Evolutionary conservation across 1,140 invertebrate genomes (phyloP), one percentile per base, ranked within the genome.

Genomic region (Philaenus spumarius): DNA sequence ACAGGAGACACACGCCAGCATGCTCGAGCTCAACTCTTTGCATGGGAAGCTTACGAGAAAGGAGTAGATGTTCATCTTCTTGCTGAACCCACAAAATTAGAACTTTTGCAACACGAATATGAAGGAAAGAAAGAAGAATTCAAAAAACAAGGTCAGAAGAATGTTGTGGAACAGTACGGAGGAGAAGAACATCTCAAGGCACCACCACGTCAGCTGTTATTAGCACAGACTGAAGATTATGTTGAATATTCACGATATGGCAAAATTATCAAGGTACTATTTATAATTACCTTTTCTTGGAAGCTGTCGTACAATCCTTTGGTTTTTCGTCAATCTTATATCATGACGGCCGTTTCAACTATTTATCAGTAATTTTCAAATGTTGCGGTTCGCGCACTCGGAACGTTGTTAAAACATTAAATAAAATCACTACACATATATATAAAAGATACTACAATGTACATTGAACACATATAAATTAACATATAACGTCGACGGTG

Each of bases 71-170:
- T 99, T 3, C 94, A 99, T 76, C 76, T 98, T 23, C 78, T 97
- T 53, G 96, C 96, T 12, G 96, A 99, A 73, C 97, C 97, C 1
- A 99, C 97, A 5, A 98, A 98, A 77, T 72, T 98, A 23, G 96
- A 98, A 71, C 70, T 95, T 55, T 71, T 99, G 12, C 84, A 96
- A 67, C 83, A 89, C 56, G 91, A 97, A 70, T 98, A 93, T 69
- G 83, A 91, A 57, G 82, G 89, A 30, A 92, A 95, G 68, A 93
- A 92, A 69, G 87, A 69, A 39, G 59, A 66, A 47, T 69, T 69
- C 47, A 69, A 69, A 48, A 56, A 65, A 14, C 56, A 80, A 64
- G 79, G 85, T 9, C 86, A 90, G 64, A 77, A 85, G 60, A 85
- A 81, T 62, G 81, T 97, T 20, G 75, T 97, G 14, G 84, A 89